A percentile compares a stretch with the other conserved stretches of the same genome.
Conservation (phyloP, 2,797 vertebrate genomes). For the Sebastiscus albofasciatus region DNA sequence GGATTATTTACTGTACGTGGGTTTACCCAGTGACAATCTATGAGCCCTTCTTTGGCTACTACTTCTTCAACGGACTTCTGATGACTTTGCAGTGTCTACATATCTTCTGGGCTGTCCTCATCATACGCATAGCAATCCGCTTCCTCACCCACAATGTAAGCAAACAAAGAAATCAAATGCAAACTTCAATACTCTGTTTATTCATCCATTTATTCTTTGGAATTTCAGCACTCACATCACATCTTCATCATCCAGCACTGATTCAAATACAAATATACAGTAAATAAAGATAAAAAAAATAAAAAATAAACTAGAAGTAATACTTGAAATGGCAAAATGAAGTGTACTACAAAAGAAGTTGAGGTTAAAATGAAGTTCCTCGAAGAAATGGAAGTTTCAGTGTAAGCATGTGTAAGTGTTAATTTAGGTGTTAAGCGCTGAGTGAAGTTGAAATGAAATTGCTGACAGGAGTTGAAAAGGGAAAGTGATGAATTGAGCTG, state of each 20-base stretch:
- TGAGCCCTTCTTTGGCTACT: conserved; percentile 93
- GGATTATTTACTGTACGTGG: conserved; percentile 94
- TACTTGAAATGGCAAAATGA: not conserved
- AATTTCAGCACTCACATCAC: not conserved
- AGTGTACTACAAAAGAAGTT: not conserved
- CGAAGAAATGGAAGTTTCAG: not conserved
- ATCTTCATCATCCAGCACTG: not conserved
- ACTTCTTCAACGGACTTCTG: conserved; percentile 95
- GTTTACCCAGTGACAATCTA: conserved; percentile 91
- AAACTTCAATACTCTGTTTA: not conserved
- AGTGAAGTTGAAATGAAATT: not conserved
- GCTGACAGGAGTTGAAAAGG: not conserved
- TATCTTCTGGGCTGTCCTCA: conserved; percentile 95
- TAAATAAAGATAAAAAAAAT: not conserved
- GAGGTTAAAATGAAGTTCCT: not conserved
- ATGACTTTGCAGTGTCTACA: conserved; percentile 91
- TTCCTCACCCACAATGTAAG: conserved; percentile 94
- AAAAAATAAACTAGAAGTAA: not conserved
- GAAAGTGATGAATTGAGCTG: not conserved
- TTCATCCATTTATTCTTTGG: not conserved
- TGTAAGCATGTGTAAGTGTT: not conserved
- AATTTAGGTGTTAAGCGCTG: too few relatives aligned
- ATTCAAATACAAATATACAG: not conserved
- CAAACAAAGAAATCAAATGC: not conserved
- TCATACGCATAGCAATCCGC: conserved; percentile 92